Base-by-base conservation (phyloP, 2,888 invertebrate species). In the Ernsta delagoae region DNA sequence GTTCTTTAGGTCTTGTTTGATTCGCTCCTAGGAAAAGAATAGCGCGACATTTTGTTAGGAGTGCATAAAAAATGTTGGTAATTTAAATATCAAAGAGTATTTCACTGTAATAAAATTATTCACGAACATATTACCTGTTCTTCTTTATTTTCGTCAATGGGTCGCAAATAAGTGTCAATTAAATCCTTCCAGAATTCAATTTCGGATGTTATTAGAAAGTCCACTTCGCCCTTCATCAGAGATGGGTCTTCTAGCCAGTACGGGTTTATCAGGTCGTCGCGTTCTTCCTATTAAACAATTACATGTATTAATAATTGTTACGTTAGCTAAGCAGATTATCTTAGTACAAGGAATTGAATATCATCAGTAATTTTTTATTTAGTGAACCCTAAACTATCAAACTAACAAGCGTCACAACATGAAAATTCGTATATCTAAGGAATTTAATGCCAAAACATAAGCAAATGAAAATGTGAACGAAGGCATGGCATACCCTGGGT, bases 201-300 rank as follows among this genome's bases (percentile, higher is more conserved):
- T 89, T 99, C 99, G 61, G 96, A 95, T 65, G 97, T 96, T 0
- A 96, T 96, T 63, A 99, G 89, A 79, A 96, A 97, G 79, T 98
- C 98, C 1, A 98, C 96, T 84, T 98, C 98, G 4, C 99, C 98
- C 81, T 98, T 97, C 75, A 96, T 95, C 50, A 99, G 91, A 68
- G 96, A 96, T 0, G 96, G 95, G 84, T 99, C 98, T 86, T 97
- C 98, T 73, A 99, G 96, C 99, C 99, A 99, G 83, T 96, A 98
- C 0, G 98, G 98, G 82, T 98, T 98, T 12, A 97, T 96, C 3
- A 98, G 93, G 74, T 98, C 97, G 75, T 98, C 97, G 65, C 98
- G 94, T 76, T 96, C 96, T 77, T 96, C 94, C 88, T 94, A 79
- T 16, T 74, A 71, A 16, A 50, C 16, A 7, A 12, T n/a, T 5